A percentile compares a stretch with the other conserved stretches of the same genome.
Evolutionary conservation across 2,797 vertebrate species (phyloP).

Genomic region (Merluccius polli): DNA sequence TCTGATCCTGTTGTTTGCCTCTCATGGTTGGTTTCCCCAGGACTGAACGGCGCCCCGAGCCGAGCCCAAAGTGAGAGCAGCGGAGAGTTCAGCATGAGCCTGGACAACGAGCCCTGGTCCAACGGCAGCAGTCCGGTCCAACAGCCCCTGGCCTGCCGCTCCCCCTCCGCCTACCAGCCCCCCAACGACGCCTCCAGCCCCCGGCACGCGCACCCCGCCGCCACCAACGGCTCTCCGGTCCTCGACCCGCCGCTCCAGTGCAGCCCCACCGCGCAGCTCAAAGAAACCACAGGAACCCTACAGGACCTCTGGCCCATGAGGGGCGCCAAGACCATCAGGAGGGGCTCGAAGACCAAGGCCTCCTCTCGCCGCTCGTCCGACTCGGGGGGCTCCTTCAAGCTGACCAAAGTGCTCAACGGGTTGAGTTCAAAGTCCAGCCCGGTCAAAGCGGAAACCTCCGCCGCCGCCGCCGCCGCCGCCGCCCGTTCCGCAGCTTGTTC

Average conservation of each 20-base stretch:
- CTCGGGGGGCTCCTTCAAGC: conserved; percentile 33
- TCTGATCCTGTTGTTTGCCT: not conserved
- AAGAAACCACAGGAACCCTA: conserved; percentile 26
- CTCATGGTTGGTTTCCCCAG: conserved; percentile 28
- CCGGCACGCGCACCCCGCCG: conserved; percentile 64
- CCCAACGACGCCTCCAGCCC: conserved; percentile 71
- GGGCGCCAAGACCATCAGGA: conserved; percentile 59
- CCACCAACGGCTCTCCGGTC: conserved; percentile 16
- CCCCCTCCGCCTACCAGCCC: conserved; percentile 56
- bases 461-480: conserved; percentile 14
- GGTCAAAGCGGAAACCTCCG: conserved; percentile 43
- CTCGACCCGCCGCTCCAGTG: conserved; percentile 24
- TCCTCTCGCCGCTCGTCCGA: conserved; percentile 50
- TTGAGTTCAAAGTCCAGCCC: conserved; percentile 25
- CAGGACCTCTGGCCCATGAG: conserved; percentile 66
- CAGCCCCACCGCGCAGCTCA: conserved; percentile 35
- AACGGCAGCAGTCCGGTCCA: conserved; percentile 88
- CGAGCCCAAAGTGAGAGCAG: conserved; percentile 92
- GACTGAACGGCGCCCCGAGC: conserved; percentile 71
- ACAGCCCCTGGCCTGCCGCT: conserved; percentile 69
- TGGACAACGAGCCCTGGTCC: conserved; percentile 88
- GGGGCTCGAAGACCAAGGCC: conserved; percentile 52
- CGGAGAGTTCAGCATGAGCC: conserved; percentile 84
- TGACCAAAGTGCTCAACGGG: conserved; percentile 26
- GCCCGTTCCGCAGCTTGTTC: conserved; percentile 54